A percentile compares a stretch with the other conserved stretches of the same genome.
Conservation (phyloP, 2,113 vertebrate species). For the Vulpes lagopus region DNA sequence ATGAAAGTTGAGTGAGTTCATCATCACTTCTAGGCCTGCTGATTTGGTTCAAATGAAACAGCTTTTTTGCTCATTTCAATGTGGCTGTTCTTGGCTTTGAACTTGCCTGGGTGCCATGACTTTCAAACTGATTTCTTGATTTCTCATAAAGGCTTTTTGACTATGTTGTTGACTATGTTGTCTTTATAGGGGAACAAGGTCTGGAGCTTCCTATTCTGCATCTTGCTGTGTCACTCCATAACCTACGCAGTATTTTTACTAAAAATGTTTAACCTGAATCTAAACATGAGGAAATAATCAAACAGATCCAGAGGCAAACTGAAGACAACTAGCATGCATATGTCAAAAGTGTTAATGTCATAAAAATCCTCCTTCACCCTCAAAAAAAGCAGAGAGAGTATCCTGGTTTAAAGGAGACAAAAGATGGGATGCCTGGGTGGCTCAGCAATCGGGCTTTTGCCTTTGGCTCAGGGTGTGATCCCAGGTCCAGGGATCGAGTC, state of each 20-base stretch:
- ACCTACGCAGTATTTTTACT: slow-evolving; percentile 1
- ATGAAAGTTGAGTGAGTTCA: background rate
- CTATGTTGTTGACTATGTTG: background rate
- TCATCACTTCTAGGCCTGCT: background rate
- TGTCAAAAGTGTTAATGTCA: background rate
- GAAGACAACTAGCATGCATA: background rate
- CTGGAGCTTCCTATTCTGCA: background rate
- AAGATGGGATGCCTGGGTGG: background rate
- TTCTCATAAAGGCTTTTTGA: slow-evolving; percentile 15
- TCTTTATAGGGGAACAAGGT: background rate
- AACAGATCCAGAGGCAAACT: background rate
- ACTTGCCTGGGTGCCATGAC: background rate
- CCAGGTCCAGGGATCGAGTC: no score
- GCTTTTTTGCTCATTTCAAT: background rate
- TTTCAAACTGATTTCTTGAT: background rate
- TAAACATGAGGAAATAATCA: background rate
- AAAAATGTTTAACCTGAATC: background rate
- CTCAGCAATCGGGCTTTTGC: no score
- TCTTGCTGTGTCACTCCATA: background rate
- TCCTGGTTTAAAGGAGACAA: background rate
- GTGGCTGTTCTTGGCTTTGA: background rate
- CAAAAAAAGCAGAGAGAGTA: background rate
- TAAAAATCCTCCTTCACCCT: background rate
- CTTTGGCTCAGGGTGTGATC: no score
- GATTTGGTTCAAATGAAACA: background rate